These are phyloP conservation scores for Pedionomus torquatus DNA, from an alignment of 2,113 vertebrate species.

Conservation along the genomic window DNA sequence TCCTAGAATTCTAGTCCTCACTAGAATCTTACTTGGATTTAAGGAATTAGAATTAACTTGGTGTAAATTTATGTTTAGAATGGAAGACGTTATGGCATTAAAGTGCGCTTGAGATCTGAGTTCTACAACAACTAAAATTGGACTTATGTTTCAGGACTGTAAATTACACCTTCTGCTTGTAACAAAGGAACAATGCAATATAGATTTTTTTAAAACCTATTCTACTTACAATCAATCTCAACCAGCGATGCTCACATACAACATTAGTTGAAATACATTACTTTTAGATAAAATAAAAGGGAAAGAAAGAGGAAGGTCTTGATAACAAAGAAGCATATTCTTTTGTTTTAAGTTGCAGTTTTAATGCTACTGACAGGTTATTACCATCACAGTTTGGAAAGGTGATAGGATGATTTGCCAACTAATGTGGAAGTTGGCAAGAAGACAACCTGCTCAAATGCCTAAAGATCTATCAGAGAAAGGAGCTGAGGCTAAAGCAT, in stretches of 20 bases:
- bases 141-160: background rate
- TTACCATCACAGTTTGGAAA: background rate
- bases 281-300: background rate
- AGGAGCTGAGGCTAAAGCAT: background rate
- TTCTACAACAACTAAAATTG: rapidly evolving
- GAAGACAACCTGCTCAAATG: background rate
- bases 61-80: background rate
- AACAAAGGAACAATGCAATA: background rate
- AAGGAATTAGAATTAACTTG: background rate
- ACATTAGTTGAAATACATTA: background rate
- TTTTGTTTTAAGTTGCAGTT: background rate
- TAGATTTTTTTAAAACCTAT: background rate
- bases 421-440: background rate
- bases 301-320: background rate
- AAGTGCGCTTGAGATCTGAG: background rate
- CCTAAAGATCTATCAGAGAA: background rate
- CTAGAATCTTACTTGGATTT: background rate
- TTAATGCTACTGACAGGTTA: background rate
- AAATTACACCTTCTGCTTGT: background rate
- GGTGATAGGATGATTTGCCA: background rate
- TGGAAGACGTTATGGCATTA: background rate
- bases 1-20: background rate
- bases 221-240: background rate
- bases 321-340: background rate
- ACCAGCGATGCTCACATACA: background rate